Evolutionary conservation across 2,113 vertebrate species (phyloP).

Genomic region (Ardeotis arabs): DNA sequence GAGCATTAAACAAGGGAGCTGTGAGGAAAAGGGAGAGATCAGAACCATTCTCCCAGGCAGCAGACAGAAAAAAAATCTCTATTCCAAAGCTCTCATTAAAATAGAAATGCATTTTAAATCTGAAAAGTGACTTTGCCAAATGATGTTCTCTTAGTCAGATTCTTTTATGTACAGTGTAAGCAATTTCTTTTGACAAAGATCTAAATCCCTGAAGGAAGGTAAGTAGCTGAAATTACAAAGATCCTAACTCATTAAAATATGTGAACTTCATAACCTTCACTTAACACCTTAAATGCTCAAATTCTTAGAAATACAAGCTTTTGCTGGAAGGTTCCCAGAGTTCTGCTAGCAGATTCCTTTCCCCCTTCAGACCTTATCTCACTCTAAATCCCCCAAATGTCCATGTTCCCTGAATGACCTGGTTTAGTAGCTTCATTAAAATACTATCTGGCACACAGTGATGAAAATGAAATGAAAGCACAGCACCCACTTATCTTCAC

Average conservation of each 20-base stretch:
- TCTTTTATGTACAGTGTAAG: neutral
- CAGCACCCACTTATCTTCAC: neutral
- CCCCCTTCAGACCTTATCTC: neutral
- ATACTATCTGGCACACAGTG: neutral
- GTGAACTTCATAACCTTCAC: neutral
- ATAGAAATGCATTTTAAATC: neutral
- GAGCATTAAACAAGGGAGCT: neutral
- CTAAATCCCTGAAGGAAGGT: neutral
- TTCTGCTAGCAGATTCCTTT: neutral
- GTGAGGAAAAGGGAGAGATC: neutral
- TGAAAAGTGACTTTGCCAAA: neutral
- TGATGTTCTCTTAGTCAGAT: neutral
- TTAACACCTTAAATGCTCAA: neutral
- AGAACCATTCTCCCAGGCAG: neutral
- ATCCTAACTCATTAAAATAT: neutral
- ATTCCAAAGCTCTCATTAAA: neutral
- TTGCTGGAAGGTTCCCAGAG: neutral
- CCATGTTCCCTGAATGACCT: neutral
- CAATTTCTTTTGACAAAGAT: neutral
- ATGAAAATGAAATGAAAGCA: neutral
- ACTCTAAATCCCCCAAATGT: neutral
- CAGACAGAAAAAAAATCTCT: neutral
- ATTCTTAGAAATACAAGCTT: neutral
- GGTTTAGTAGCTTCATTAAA: neutral
- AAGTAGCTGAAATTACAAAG: neutral